These are phyloP conservation scores for Athripsodes cinereus DNA, from an alignment of 2,888 invertebrate genomes.

Conservation along the genomic window DNA sequence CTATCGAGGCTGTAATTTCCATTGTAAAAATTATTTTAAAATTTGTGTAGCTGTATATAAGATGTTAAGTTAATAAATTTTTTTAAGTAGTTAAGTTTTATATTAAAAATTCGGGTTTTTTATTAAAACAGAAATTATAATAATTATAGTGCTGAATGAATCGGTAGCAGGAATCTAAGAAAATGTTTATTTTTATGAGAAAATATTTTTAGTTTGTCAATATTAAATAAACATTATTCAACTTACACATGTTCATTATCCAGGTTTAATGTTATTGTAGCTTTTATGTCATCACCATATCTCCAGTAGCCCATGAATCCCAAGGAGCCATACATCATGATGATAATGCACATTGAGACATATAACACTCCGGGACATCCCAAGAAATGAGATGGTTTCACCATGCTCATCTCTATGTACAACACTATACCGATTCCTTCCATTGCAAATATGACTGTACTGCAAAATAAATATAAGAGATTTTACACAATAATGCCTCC, in stretches of 20 bases:
- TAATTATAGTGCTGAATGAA: no score
- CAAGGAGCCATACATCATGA: slow-evolving; percentile 70
- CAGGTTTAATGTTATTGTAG: slow-evolving; percentile 82
- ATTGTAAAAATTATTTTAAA: no score
- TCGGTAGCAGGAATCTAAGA: no score
- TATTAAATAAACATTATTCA: no score
- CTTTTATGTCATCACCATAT: slow-evolving; percentile 64
- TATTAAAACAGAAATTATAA: no score
- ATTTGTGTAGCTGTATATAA: neutral
- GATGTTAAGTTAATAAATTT: neutral
- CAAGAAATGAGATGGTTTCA: slow-evolving; percentile 72
- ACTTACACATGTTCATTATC: slow-evolving; percentile 60
- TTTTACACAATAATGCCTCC: no score
- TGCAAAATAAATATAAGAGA: slow-evolving; percentile 34
- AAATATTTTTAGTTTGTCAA: no score
- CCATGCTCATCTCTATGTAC: slow-evolving; percentile 91
- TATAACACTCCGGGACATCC: slow-evolving; percentile 82
- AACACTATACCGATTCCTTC: slow-evolving; percentile 92
- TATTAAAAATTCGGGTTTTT: no score
- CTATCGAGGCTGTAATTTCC: no score
- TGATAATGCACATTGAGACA: slow-evolving; percentile 78
- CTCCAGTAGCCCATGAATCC: slow-evolving; percentile 87
- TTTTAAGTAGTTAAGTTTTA: neutral
- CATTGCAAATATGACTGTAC: slow-evolving; percentile 95
- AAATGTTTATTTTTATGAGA: no score